Evolutionary conservation across 2,113 vertebrate species (phyloP).

Genomic region (Nothoprocta perdicaria): DNA sequence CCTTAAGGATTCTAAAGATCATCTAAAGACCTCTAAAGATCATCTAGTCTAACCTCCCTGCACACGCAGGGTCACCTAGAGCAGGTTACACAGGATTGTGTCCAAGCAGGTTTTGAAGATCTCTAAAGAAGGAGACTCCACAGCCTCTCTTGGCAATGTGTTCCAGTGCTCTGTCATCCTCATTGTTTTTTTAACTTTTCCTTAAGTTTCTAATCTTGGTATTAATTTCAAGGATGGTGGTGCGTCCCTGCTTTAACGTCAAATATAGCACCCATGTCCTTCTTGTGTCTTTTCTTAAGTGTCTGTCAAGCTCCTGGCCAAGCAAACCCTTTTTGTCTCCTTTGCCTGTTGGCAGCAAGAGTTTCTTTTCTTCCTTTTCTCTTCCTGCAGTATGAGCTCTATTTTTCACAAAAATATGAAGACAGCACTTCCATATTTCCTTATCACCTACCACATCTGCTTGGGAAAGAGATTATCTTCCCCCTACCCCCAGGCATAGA

Average conservation of each 20-base stretch:
- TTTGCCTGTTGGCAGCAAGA: background rate
- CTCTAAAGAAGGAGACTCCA: too few species aligned
- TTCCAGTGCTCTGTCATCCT: too few species aligned
- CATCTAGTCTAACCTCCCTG: too few species aligned
- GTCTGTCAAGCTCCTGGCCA: background rate
- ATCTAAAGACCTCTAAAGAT: too few species aligned
- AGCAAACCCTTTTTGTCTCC: background rate
- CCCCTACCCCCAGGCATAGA: background rate
- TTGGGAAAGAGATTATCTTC: background rate
- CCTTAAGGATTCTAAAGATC: too few species aligned
- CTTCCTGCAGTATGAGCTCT: background rate
- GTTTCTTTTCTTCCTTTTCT: background rate
- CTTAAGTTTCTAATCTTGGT: background rate
- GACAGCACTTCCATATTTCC: background rate
- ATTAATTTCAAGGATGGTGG: background rate
- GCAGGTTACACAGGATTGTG: too few species aligned
- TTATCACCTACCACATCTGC: background rate
- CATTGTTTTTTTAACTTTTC: too few species aligned
- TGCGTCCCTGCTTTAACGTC: background rate
- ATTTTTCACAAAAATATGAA: background rate
- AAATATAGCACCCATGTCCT: background rate
- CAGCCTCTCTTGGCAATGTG: too few species aligned
- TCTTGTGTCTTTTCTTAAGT: background rate
- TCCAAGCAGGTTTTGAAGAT: too few species aligned
- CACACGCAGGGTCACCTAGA: too few species aligned